Conservation (phyloP, 2,888 invertebrate species). For the Pseudeuparius sepicola region DNA sequence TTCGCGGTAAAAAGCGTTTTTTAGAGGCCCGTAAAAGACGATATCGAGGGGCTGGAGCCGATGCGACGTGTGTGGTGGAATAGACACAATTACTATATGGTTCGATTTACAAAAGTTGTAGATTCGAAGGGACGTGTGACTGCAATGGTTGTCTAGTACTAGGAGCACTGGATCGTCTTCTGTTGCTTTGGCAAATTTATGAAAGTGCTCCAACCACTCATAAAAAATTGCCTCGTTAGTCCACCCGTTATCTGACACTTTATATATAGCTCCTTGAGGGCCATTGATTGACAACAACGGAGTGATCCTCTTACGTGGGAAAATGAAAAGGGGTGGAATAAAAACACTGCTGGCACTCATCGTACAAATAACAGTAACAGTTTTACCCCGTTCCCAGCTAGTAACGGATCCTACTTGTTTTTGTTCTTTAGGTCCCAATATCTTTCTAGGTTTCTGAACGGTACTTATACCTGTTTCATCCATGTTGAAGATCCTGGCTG, state of each 20-base stretch:
- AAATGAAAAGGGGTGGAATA: conserved; percentile 41
- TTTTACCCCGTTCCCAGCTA: too few species aligned
- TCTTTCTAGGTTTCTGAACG: too few species aligned
- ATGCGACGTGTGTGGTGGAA: conserved; percentile 24
- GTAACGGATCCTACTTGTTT: too few species aligned
- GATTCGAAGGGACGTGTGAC: conserved; percentile 25
- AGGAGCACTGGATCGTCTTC: conserved; percentile 25
- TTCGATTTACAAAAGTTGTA: too few species aligned
- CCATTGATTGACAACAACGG: conserved; percentile 35
- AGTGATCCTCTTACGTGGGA: conserved; percentile 36
- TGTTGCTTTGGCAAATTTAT: conserved; percentile 21
- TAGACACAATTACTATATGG: conserved; percentile 20
- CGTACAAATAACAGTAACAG: conserved; percentile 32
- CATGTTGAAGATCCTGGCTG: too few species aligned
- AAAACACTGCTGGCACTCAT: conserved; percentile 35
- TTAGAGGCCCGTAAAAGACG: conserved; percentile 26
- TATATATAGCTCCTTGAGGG: conserved; percentile 32
- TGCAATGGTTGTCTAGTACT: conserved; percentile 29
- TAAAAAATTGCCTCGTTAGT: conserved; percentile 25
- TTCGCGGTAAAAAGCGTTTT: conserved; percentile 27
- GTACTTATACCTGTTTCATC: too few species aligned
- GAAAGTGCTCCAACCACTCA: conserved; percentile 25
- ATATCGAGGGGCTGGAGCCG: too few species aligned
- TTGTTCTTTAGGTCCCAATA: too few species aligned
- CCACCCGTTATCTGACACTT: conserved; percentile 25